These are phyloP conservation scores for Otolemur garnettii DNA, from an alignment of 2,113 vertebrate species.

Conservation along the genomic window DNA sequence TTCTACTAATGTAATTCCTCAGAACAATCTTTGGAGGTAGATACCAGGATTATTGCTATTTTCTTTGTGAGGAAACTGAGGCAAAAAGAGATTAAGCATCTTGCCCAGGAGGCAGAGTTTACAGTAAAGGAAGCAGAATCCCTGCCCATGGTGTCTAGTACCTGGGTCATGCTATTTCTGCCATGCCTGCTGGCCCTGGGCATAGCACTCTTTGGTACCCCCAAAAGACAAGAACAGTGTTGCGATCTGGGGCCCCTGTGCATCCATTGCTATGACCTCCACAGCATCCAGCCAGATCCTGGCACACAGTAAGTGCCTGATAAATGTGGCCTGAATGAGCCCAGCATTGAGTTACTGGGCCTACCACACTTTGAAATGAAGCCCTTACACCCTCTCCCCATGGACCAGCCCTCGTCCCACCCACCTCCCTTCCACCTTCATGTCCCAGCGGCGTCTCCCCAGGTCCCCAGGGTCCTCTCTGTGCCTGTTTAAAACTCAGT, in stretches of 20 bases:
- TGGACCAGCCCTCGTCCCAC: rapidly evolving
- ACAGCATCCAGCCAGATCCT: background rate
- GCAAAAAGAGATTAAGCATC: background rate
- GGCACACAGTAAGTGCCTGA: background rate
- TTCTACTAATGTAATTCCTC: background rate
- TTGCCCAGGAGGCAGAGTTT: background rate
- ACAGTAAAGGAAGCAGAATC: background rate
- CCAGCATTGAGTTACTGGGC: rapidly evolving
- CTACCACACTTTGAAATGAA: rapidly evolving
- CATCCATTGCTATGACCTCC: background rate
- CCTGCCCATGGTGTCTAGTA: rapidly evolving
- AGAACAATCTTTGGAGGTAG: background rate
- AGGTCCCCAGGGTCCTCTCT: background rate
- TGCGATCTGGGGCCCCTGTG: too few relatives aligned
- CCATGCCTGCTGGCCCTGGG: rapidly evolving
- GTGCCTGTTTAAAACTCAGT: conserved; percentile 61
- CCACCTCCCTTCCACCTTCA: background rate
- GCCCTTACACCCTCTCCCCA: rapidly evolving
- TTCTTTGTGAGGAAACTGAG: background rate
- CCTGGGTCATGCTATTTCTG: background rate
- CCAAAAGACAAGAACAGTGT: background rate
- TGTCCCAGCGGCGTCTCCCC: too few relatives aligned
- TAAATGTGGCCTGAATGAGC: background rate
- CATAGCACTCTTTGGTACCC: background rate
- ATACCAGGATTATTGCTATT: background rate